Evolutionary conservation across 2,888 invertebrate genomes (phyloP).

Genomic region (Mimumesa dahlbomi): DNA sequence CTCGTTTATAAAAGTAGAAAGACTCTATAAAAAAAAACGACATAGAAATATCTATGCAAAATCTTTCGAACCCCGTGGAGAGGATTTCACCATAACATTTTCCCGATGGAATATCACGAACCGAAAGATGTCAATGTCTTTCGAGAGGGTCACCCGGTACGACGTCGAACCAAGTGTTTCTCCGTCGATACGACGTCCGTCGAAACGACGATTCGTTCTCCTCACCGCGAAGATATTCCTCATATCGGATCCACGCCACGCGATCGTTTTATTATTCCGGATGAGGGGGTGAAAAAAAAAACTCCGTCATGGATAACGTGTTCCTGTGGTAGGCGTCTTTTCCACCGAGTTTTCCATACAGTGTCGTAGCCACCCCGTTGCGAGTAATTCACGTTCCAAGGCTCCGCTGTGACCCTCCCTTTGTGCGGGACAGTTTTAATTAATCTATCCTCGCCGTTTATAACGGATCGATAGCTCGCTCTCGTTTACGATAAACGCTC

Average conservation of each 20-base stretch:
- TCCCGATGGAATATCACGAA: no score
- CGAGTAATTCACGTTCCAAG: conserved; percentile 24
- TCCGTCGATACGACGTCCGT: background rate
- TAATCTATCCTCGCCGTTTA: conserved; percentile 47
- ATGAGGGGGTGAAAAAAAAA: conserved; percentile 52
- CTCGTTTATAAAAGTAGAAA: no score
- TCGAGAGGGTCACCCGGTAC: background rate
- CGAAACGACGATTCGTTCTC: background rate
- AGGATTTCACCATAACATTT: no score
- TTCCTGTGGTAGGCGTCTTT: background rate
- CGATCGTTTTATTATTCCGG: conserved; percentile 42
- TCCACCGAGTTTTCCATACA: background rate
- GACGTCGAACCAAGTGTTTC: background rate
- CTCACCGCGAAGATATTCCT: background rate
- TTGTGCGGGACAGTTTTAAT: conserved; percentile 37
- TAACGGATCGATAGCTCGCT: conserved; percentile 37
- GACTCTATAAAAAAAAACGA: no score
- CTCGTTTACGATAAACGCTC: conserved; percentile 29
- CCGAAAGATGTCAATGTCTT: background rate
- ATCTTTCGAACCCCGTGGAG: no score
- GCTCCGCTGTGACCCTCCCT: conserved; percentile 21
- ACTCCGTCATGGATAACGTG: conserved; percentile 24
- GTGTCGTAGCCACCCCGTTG: background rate
- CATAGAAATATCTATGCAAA: no score
- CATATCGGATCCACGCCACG: conserved; percentile 34